Percentiles rank a stretch among this genome's conserved stretches.
Conservation (phyloP, 2,888 invertebrate species). For the Tetragnatha montana region DNA sequence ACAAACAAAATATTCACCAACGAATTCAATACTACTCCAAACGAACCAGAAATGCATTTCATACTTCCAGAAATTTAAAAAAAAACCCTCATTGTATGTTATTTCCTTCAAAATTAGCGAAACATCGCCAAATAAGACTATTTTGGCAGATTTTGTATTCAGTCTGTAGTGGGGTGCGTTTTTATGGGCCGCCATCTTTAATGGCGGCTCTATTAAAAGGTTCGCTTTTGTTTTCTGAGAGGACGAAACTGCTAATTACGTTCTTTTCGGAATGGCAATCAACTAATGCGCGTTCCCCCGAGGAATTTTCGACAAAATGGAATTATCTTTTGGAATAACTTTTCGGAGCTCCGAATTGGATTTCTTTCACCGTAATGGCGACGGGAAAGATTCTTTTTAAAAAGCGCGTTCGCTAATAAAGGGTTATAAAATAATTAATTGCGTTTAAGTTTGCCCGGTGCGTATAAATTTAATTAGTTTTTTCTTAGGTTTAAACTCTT, state of each 20-base stretch:
- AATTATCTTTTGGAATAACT: conserved; percentile 40
- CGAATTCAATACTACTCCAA: too few species aligned
- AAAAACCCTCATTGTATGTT: too few species aligned
- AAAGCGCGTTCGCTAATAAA: background rate
- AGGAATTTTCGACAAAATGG: background rate
- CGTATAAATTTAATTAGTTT: conserved; percentile 5
- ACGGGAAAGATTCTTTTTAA: background rate
- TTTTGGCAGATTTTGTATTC: too few species aligned
- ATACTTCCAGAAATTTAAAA: too few species aligned
- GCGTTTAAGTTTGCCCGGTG: background rate
- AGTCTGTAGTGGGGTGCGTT: background rate
- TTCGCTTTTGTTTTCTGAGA: conserved; percentile 53
- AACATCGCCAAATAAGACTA: too few species aligned
- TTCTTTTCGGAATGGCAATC: conserved; percentile 49
- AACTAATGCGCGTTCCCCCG: conserved; percentile 50
- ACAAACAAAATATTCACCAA: too few species aligned
- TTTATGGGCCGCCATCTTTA: conserved; percentile 47
- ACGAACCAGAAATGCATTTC: too few species aligned
- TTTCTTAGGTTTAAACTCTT: background rate
- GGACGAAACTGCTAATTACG: conserved; percentile 33
- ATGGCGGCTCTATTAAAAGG: conserved; percentile 44
- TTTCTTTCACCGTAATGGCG: conserved; percentile 15
- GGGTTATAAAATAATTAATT: conserved; percentile 32
- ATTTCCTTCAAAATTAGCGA: too few species aligned
- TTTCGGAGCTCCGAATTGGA: conserved; percentile 6